phyloP scores from a whole-genome alignment of 2,888 invertebrate genomes.

The Latheticus oryzae region DNA sequence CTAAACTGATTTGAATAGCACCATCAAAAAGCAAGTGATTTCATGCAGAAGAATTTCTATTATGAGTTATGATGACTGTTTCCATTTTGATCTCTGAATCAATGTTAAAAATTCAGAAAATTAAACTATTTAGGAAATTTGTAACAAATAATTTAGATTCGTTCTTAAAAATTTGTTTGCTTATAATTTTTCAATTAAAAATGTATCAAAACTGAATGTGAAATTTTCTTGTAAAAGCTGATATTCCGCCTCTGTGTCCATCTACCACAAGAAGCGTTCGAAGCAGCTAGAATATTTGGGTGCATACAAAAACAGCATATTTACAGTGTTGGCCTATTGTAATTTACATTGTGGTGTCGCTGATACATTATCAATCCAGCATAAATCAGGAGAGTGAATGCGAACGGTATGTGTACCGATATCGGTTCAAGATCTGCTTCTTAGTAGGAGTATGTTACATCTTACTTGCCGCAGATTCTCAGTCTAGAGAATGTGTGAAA shows the following conservation, averaged over 20 bases:
- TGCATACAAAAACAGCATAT: constrained; percentile 58
- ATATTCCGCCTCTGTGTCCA: constrained; percentile 39
- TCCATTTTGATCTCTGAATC: too few species aligned
- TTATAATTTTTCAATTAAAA: too few species aligned
- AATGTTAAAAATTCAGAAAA: too few species aligned
- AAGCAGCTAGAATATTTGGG: constrained; percentile 49
- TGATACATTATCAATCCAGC: constrained; percentile 64
- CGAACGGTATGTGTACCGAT: constrained; percentile 55
- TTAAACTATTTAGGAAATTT: too few species aligned
- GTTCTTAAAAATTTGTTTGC: too few species aligned
- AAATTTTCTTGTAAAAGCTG: too few species aligned
- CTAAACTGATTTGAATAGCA: too few species aligned
- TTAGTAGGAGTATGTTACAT: constrained; percentile 59
- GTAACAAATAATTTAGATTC: too few species aligned
- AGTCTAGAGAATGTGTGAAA: constrained; percentile 53
- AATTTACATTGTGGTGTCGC: constrained; percentile 65
- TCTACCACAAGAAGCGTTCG: constrained; percentile 3
- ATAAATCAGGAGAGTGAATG: constrained; percentile 63
- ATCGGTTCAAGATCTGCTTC: constrained; percentile 56
- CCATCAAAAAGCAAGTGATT: too few species aligned
- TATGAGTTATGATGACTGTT: too few species aligned
- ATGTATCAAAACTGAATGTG: too few species aligned
- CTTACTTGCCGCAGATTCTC: constrained; percentile 55
- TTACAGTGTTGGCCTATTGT: constrained; percentile 63
- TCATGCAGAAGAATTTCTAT: too few species aligned